These are phyloP conservation scores for Malacosoma neustria DNA, from an alignment of 2,888 invertebrate species.

Conservation along the genomic window DNA sequence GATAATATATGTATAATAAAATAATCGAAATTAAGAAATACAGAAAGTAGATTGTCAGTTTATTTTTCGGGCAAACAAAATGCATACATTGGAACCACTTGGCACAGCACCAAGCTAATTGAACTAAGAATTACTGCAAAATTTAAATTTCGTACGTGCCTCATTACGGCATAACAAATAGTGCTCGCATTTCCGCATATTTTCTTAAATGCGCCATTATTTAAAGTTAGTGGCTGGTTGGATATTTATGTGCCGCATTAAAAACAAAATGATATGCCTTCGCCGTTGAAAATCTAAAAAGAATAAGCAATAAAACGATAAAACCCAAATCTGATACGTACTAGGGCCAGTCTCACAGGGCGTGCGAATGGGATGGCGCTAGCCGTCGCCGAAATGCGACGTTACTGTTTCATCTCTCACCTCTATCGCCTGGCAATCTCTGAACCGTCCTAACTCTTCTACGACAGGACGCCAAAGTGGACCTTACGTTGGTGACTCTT, in stretches of 20 bases:
- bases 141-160: constrained; percentile 15
- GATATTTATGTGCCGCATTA: constrained; percentile 70
- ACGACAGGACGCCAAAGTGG: constrained; percentile 44
- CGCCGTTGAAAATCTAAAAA: constrained; percentile 74
- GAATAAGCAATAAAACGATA: constrained; percentile 76
- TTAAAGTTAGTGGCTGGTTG: constrained; percentile 56
- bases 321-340: constrained; percentile 75
- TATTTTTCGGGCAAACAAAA: neutral
- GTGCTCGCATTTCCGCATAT: constrained; percentile 54
- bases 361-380: constrained; percentile 55
- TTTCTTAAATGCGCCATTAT: constrained; percentile 62
- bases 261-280: constrained; percentile 74
- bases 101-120: constrained; percentile 23
- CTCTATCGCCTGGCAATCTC: constrained; percentile 68
- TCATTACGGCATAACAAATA: constrained; percentile 35
- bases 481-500: constrained; percentile 43
- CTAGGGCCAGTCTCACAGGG: constrained; percentile 65
- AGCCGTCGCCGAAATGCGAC: constrained; percentile 66
- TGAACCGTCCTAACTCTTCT: constrained; percentile 66
- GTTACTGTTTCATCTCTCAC: constrained; percentile 76
- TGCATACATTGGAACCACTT: constrained; percentile 5
- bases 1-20: too few relatives aligned
- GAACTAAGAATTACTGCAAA: constrained; percentile 15
- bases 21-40: neutral
- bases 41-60: neutral